Evolutionary conservation across 2,113 vertebrate genomes (phyloP).

Genomic region (Motacilla tschutschensis): DNA sequence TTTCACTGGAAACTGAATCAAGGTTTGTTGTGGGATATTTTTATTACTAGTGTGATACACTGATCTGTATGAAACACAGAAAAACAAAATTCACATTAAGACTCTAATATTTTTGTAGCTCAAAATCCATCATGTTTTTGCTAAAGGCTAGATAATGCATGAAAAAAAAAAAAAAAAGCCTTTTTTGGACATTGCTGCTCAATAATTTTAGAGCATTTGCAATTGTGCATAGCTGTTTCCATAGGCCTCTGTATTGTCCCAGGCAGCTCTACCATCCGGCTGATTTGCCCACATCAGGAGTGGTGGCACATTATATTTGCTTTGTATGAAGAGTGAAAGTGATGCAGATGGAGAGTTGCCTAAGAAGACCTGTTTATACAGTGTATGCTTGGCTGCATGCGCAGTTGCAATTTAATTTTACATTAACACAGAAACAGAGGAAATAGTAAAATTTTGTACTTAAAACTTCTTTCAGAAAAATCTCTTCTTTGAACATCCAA

Average conservation of each 20-base stretch:
- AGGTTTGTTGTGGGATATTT: not conserved
- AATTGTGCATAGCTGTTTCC: not conserved
- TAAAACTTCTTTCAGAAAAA: not conserved
- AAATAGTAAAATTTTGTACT: not conserved
- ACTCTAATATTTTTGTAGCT: not conserved
- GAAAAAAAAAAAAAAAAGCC: not conserved
- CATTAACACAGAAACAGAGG: not conserved
- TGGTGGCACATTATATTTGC: not conserved
- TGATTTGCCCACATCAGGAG: not conserved
- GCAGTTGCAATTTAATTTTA: not conserved
- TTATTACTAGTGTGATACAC: not conserved
- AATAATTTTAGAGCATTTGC: not conserved
- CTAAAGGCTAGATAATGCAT: not conserved
- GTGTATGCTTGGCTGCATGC: not conserved
- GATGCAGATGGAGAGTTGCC: not conserved
- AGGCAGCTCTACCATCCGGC: not conserved
- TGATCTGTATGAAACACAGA: not conserved
- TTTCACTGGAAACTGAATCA: not conserved
- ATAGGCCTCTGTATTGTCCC: not conserved
- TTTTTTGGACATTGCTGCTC: not conserved
- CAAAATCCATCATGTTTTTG: not conserved
- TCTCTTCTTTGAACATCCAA: not conserved
- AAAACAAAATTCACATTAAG: not conserved
- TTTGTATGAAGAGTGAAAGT: not conserved
- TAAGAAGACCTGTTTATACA: not conserved